Evolutionary conservation across 2,888 invertebrate genomes (phyloP).

Genomic region (Stenoptilia bipunctidactyla): DNA sequence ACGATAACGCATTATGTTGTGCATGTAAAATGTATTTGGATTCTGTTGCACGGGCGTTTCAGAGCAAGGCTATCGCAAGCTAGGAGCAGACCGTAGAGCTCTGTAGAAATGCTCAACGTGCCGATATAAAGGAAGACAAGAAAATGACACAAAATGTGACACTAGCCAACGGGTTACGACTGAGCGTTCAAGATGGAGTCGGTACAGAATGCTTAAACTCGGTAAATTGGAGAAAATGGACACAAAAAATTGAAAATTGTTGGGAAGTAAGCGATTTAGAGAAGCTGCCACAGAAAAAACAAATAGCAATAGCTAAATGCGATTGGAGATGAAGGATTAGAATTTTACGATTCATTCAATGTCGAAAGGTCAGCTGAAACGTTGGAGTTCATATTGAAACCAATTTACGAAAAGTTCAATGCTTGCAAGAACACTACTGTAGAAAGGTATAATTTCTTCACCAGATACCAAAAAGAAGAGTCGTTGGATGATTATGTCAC

Average conservation of each 20-base stretch:
- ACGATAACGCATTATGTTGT: too few relatives aligned
- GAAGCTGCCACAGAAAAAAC: conserved; percentile 1
- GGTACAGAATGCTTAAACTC: not conserved
- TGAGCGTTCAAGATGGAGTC: not conserved
- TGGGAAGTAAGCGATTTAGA: conserved; percentile 5
- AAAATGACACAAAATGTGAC: not conserved
- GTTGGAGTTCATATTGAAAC: not conserved
- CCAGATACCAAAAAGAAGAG: conserved; percentile 1
- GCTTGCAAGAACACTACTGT: conserved; percentile 1
- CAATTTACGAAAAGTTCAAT: conserved; percentile 2
- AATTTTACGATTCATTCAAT: conserved; percentile 6
- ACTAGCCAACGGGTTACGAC: not conserved
- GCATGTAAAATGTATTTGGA: too few relatives aligned
- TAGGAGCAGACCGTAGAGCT: too few relatives aligned
- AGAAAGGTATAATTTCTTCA: conserved; percentile 1
- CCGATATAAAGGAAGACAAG: not conserved
- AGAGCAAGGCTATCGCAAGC: too few relatives aligned
- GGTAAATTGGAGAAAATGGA: conserved; percentile 4
- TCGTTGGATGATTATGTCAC: conserved; percentile 1
- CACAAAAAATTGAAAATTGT: conserved; percentile 5
- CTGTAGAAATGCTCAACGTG: too few relatives aligned
- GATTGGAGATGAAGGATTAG: conserved; percentile 6
- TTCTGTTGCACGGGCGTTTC: too few relatives aligned
- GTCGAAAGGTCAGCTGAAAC: conserved; percentile 1
- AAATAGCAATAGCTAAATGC: conserved; percentile 7